Percentiles rank a stretch among this genome's conserved stretches.
Evolutionary conservation across 2,797 vertebrate genomes (phyloP).

Genomic region (Sylvia borin): DNA sequence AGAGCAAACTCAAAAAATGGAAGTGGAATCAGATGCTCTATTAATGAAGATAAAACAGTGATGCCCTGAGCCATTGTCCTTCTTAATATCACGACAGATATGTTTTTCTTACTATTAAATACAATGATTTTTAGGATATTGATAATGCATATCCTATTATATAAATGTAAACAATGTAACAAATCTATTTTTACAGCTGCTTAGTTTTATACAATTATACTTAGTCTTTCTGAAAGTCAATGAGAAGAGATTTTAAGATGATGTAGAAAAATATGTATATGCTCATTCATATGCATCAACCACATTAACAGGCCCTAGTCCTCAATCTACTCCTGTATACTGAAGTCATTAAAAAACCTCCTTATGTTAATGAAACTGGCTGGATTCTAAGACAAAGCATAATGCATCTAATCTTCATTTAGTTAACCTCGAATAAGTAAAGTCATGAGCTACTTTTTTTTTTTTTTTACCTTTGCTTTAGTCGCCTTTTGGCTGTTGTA

Average conservation of each 20-base stretch:
- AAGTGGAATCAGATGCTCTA: background rate
- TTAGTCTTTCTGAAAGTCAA: background rate
- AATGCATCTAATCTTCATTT: background rate
- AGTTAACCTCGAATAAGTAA: background rate
- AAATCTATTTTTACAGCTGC: background rate
- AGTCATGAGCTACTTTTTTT: background rate
- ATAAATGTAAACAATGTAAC: background rate
- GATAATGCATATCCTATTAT: background rate
- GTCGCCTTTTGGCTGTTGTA: conserved; percentile 92
- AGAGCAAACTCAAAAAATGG: background rate
- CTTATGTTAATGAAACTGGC: background rate
- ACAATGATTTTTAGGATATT: background rate
- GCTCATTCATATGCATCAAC: background rate
- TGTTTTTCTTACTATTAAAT: background rate
- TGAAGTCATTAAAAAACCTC: background rate
- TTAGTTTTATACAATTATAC: background rate
- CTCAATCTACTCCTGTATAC: background rate
- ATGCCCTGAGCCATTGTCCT: background rate
- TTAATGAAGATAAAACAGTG: background rate
- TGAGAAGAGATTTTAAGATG: background rate
- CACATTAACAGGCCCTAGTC: background rate
- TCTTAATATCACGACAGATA: background rate
- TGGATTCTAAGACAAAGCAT: conserved; percentile 25
- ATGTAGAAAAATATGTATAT: background rate
- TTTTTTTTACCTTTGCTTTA: conserved; percentile 90